These are phyloP conservation scores for Tachina fera DNA, from an alignment of 2,888 invertebrate genomes.

Conservation along the genomic window DNA sequence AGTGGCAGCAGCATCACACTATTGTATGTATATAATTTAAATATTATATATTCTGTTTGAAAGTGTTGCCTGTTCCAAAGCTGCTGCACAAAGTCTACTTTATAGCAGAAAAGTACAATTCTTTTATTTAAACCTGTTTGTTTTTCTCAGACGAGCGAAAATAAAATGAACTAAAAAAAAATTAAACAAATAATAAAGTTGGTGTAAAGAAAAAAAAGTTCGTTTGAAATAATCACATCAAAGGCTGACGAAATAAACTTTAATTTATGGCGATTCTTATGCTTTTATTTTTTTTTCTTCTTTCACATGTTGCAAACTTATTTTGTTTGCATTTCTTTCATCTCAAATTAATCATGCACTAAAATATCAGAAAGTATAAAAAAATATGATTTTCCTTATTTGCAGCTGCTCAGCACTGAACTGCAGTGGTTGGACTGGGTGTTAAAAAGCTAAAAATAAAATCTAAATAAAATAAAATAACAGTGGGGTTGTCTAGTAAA, in stretches of 20 bases:
- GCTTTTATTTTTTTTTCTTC: neutral
- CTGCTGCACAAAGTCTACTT: conserved; percentile 24
- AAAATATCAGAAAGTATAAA: conserved; percentile 21
- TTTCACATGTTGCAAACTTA: neutral
- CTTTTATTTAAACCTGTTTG: neutral
- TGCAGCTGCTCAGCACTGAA: neutral
- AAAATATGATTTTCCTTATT: neutral
- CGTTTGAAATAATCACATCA: conserved; percentile 40
- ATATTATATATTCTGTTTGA: conserved; percentile 22
- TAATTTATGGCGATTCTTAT: conserved; percentile 1
- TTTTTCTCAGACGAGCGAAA: neutral
- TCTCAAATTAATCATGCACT: conserved; percentile 23
- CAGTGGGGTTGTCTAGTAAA: too few species aligned
- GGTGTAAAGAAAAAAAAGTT: neutral
- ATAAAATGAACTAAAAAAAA: neutral
- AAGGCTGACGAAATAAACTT: conserved; percentile 19
- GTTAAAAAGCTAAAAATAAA: too few species aligned
- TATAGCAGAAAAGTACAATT: neutral
- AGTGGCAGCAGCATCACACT: neutral
- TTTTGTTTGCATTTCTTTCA: neutral
- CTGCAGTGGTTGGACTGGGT: neutral
- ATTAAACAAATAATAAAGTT: conserved; percentile 18
- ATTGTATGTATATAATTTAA: conserved; percentile 23
- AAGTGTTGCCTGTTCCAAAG: neutral
- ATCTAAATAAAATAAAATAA: too few species aligned